phyloP scores from a whole-genome alignment of 2,797 vertebrate species.

The Pampus argenteus region DNA sequence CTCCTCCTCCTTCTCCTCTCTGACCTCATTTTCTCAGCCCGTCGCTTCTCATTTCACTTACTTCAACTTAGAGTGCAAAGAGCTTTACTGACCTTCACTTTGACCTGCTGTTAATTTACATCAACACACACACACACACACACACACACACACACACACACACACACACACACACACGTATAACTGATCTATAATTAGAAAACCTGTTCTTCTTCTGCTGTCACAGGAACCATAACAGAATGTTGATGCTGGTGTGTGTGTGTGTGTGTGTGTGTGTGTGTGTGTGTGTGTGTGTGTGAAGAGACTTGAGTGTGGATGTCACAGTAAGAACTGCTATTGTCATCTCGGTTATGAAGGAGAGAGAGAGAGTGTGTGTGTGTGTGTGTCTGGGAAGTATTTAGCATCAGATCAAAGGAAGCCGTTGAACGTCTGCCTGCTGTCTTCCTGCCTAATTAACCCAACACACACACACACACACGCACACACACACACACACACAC shows the following conservation, averaged over 20 bases:
- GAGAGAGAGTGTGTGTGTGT: slow-evolving; percentile 25
- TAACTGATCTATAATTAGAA: slow-evolving; percentile 26
- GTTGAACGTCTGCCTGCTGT: slow-evolving; percentile 60
- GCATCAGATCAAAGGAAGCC: slow-evolving; percentile 68
- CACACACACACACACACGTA: slow-evolving; percentile 23
- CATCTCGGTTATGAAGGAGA: slow-evolving; percentile 15
- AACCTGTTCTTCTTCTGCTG: slow-evolving; percentile 21
- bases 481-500: slow-evolving; percentile 17
- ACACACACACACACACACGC: slow-evolving; percentile 32
- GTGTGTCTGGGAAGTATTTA: slow-evolving; percentile 40
- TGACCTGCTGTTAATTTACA: slow-evolving; percentile 21
- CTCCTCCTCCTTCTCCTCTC: neutral
- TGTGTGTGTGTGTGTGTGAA: slow-evolving; percentile 19
- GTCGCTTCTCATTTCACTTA: slow-evolving; percentile 17
- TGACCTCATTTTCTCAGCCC: neutral
- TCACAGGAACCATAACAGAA: slow-evolving; percentile 7
- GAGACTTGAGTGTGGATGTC: slow-evolving; percentile 4
- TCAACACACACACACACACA: too few species aligned
- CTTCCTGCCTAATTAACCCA: slow-evolving; percentile 67
- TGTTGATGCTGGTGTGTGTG: neutral
- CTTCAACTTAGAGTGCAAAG: slow-evolving; percentile 16
- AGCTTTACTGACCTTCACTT: slow-evolving; percentile 16
- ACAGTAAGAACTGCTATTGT: slow-evolving; percentile 21
- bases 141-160: neutral
- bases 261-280: slow-evolving; percentile 12